Conservation (phyloP, 2,113 vertebrate species). For the Myxocyprinus asiaticus region DNA sequence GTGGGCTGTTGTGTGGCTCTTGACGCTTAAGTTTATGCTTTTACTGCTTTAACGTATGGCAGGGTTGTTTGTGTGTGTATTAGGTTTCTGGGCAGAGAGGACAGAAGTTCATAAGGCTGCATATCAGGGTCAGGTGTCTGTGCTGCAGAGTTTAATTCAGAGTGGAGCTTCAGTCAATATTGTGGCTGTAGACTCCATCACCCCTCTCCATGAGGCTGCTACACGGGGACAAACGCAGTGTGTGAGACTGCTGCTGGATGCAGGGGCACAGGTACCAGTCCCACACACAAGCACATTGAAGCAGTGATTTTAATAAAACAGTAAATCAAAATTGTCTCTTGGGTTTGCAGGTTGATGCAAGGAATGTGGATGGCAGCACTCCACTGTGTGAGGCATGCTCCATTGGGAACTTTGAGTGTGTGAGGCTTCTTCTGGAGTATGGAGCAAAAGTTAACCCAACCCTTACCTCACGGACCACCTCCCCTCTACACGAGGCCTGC, state of each 20-base stretch:
- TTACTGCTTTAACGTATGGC: too few relatives aligned
- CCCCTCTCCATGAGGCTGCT: slow-evolving; percentile 73
- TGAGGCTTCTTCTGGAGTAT: slow-evolving; percentile 79
- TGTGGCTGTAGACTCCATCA: slow-evolving; percentile 82
- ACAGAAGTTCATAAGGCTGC: slow-evolving; percentile 90
- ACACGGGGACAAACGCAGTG: slow-evolving; percentile 64
- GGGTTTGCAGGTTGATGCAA: slow-evolving; percentile 82
- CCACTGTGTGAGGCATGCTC: slow-evolving; percentile 90
- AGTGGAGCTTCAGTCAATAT: slow-evolving; percentile 86
- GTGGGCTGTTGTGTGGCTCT: too few relatives aligned
- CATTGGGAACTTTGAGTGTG: slow-evolving; percentile 85
- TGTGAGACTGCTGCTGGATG: slow-evolving; percentile 70
- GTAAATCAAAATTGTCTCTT: neutral
- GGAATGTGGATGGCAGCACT: slow-evolving; percentile 91
- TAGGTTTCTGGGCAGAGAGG: slow-evolving; percentile 86
- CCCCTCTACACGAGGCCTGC: slow-evolving; percentile 92
- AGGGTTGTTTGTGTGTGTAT: slow-evolving; percentile 47
- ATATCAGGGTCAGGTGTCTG: slow-evolving; percentile 69
- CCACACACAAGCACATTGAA: too few relatives aligned
- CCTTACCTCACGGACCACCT: slow-evolving; percentile 80
- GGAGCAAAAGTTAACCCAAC: slow-evolving; percentile 87
- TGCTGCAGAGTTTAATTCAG: slow-evolving; percentile 80
- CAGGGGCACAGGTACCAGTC: slow-evolving; percentile 79
- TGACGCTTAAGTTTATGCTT: too few relatives aligned
- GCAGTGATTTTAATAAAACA: neutral